phyloP scores from a whole-genome alignment of 2,888 invertebrate species.

The Megaustenia siamemsis region DNA sequence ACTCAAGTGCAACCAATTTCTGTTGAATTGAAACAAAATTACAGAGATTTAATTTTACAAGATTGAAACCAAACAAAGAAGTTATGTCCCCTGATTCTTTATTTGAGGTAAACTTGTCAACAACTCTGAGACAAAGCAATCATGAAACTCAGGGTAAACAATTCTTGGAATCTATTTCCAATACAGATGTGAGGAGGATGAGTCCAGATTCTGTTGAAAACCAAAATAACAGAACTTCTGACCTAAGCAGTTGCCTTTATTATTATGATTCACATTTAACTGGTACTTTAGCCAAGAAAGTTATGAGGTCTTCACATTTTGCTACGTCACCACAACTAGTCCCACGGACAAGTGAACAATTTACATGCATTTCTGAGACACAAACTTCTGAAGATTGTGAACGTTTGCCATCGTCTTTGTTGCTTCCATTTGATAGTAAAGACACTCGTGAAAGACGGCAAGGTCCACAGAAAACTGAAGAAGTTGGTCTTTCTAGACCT shows the following conservation, averaged over 20 bases:
- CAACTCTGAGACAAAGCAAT: slow-evolving; percentile 38
- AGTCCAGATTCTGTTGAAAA: slow-evolving; percentile 21
- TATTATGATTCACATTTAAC: neutral
- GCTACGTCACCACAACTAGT: neutral
- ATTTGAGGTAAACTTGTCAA: neutral
- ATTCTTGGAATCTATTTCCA: neutral
- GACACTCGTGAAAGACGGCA: neutral
- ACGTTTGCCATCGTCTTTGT: neutral
- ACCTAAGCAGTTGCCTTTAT: neutral
- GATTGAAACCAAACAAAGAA: slow-evolving; percentile 23
- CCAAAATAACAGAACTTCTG: neutral
- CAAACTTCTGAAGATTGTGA: neutral
- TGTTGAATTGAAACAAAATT: slow-evolving; percentile 10
- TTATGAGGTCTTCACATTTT: neutral
- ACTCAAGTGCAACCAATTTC: neutral
- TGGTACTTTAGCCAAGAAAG: neutral
- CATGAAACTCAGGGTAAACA: slow-evolving; percentile 22
- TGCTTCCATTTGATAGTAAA: neutral
- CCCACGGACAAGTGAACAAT: neutral
- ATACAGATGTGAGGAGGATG: slow-evolving; percentile 21
- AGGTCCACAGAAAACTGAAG: neutral
- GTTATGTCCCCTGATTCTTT: neutral
- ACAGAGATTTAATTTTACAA: slow-evolving; percentile 48
- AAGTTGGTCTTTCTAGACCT: neutral
- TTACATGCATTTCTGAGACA: neutral